Conservation (phyloP, 2,113 vertebrate species). For the Mohoua ochrocephala region DNA sequence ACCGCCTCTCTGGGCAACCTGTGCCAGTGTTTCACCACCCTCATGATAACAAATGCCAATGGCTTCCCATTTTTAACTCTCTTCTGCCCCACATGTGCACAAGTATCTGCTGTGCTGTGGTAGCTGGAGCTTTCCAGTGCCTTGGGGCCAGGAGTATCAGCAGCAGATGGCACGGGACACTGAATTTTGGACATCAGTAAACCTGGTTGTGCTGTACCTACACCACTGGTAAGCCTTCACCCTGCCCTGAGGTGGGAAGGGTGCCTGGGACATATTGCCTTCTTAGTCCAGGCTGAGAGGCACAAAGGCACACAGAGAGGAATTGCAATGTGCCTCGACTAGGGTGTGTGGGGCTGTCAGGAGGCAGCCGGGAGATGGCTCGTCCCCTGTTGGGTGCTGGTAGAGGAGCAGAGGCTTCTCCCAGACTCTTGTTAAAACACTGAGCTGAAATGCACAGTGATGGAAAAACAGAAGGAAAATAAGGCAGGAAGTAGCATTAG, state of each 20-base stretch:
- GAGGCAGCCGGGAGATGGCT: not conserved
- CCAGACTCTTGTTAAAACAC: not conserved
- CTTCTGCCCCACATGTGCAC: not conserved
- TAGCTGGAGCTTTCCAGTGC: not conserved
- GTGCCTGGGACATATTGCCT: constrained; percentile 15
- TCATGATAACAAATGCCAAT: not conserved
- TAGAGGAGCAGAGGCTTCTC: not conserved
- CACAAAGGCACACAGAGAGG: constrained; percentile 14
- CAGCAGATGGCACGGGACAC: fast-evolving
- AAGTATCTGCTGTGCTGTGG: not conserved
- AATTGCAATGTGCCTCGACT: not conserved
- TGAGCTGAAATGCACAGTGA: not conserved
- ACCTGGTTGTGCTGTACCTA: not conserved
- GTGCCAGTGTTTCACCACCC: not conserved
- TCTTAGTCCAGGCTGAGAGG: constrained; percentile 3
- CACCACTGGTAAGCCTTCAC: not conserved
- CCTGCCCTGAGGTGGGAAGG: not conserved
- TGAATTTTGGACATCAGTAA: not conserved
- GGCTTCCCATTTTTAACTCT: not conserved
- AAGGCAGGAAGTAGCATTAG: not conserved
- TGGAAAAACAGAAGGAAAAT: not conserved
- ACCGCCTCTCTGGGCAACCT: not conserved
- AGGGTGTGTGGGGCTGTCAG: constrained; percentile 29
- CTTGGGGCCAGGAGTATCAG: not conserved
- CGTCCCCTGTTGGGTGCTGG: not conserved